Percentiles rank a stretch among this genome's conserved stretches.
Evolutionary conservation across 1,140 invertebrate genomes (phyloP).

Genomic region (Neoseiulus cucumeris): DNA sequence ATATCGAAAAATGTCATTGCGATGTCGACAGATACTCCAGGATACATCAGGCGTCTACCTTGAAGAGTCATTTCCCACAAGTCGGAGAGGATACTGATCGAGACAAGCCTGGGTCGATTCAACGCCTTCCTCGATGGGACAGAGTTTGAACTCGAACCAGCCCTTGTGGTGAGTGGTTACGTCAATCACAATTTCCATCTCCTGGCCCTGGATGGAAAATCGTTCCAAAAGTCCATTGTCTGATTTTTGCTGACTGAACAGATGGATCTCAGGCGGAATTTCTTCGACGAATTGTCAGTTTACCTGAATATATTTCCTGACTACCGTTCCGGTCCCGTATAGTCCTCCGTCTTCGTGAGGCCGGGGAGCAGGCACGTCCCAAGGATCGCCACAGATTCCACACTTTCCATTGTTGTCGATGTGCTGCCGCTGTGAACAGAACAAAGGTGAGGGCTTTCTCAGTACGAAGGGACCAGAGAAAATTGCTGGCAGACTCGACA

Average conservation of each 20-base stretch:
- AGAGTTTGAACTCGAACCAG: constrained; percentile 21
- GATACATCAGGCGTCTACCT: not conserved
- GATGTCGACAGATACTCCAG: too few species aligned
- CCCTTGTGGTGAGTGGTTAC: constrained; percentile 20
- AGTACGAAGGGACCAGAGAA: too few species aligned
- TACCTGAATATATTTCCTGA: constrained; percentile 17
- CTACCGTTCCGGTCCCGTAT: constrained; percentile 36
- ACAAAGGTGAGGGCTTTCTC: too few species aligned
- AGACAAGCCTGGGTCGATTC: constrained; percentile 21
- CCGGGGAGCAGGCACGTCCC: constrained; percentile 44
- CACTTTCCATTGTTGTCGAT: constrained; percentile 27
- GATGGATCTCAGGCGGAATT: too few species aligned
- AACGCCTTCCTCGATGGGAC: constrained; percentile 18
- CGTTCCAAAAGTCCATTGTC: too few species aligned
- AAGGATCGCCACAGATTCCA: constrained; percentile 49
- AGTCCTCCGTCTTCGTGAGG: constrained; percentile 61
- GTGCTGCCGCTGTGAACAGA: constrained; percentile 21
- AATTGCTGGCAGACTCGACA: too few species aligned
- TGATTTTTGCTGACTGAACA: too few species aligned
- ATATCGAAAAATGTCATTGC: too few species aligned
- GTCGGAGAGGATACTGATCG: constrained; percentile 16
- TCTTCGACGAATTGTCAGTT: not conserved
- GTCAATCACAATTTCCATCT: not conserved
- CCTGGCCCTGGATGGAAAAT: not conserved
- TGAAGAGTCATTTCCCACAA: constrained; percentile 12